A percentile compares a stretch with the other conserved stretches of the same genome.
phyloP scores from a whole-genome alignment of 2,797 vertebrate genomes.

The Pseudomugil tenellus region DNA sequence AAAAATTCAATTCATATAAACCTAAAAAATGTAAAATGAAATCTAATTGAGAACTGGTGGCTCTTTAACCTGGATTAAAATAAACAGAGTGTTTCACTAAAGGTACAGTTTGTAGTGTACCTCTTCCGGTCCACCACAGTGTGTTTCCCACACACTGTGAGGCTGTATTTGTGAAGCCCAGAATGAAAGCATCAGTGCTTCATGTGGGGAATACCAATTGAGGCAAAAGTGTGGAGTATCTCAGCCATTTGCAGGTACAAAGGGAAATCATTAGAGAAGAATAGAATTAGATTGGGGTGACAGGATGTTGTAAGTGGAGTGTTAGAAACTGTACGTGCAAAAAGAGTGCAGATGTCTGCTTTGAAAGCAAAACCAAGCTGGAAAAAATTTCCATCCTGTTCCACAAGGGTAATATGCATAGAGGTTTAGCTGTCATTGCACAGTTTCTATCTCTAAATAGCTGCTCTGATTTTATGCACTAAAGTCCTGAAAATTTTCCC shows the following conservation, averaged over 20 bases:
- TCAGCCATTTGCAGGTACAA: background rate
- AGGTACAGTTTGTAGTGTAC: background rate
- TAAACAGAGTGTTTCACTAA: too few species aligned
- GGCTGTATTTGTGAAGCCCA: background rate
- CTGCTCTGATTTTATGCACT: too few species aligned
- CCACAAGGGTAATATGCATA: background rate
- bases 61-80: too few species aligned
- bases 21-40: too few species aligned
- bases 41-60: too few species aligned
- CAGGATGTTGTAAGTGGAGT: background rate
- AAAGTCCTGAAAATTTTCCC: too few species aligned
- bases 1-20: too few species aligned
- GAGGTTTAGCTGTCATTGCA: background rate
- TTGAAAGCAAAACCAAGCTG: background rate
- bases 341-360: background rate
- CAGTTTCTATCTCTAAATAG: background rate
- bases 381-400: background rate
- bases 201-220: background rate
- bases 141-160: background rate
- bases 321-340: background rate
- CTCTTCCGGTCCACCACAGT: background rate
- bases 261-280: background rate
- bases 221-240: background rate
- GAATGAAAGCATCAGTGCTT: background rate
- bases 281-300: background rate